A percentile compares a stretch with the other conserved stretches of the same genome.
Evolutionary conservation across 2,797 vertebrate genomes (phyloP).

Genomic region (Balearica regulorum): DNA sequence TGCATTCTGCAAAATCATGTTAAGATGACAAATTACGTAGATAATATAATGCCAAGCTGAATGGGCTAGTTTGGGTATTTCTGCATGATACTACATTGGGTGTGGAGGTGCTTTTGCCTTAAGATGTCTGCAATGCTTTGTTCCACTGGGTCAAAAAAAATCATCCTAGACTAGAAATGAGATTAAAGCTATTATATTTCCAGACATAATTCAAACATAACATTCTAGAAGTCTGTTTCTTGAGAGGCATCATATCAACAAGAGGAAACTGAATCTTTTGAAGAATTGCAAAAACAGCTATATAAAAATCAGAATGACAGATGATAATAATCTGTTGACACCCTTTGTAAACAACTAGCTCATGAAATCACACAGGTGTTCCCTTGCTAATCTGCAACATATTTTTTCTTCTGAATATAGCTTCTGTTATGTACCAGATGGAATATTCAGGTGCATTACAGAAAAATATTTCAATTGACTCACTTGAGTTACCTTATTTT

Average conservation of each 20-base stretch:
- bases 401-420: background rate
- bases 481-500: background rate
- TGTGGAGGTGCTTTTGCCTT: background rate
- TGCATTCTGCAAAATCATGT: background rate
- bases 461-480: background rate
- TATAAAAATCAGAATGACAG: background rate
- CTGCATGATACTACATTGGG: background rate
- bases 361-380: background rate
- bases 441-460: background rate
- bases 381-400: background rate
- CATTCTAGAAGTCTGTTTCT: background rate
- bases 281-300: background rate
- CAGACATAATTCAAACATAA: background rate
- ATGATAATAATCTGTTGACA: background rate
- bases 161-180: background rate
- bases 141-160: background rate
- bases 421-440: background rate
- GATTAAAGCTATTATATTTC: background rate
- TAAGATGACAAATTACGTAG: background rate
- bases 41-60: background rate
- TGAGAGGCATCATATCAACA: background rate
- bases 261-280: background rate
- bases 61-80: background rate
- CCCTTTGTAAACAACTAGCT: background rate
- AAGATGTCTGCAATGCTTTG: background rate